A percentile compares a stretch with the other conserved stretches of the same genome.
phyloP scores from a whole-genome alignment of 2,888 invertebrate genomes.

The Noctua pronuba region DNA sequence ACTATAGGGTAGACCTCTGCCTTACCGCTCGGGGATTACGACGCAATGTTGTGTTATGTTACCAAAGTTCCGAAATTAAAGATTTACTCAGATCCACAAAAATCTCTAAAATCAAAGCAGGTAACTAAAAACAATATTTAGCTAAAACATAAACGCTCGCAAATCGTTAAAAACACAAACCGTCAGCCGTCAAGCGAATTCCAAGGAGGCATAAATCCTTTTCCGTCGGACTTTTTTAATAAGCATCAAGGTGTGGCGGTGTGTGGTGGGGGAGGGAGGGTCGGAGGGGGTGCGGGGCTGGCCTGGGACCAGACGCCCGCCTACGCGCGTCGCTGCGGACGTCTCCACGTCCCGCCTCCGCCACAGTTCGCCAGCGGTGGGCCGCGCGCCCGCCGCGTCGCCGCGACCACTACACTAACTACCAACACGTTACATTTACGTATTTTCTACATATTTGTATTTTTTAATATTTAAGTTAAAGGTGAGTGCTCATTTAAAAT shows the following conservation, averaged over 20 bases:
- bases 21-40: background rate
- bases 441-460: conserved; percentile 70
- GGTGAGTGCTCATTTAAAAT: conserved; percentile 64
- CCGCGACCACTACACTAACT: conserved; percentile 47
- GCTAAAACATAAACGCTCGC: conserved; percentile 30
- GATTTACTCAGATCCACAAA: background rate
- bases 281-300: conserved; percentile 23
- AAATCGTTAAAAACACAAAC: conserved; percentile 66
- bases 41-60: background rate
- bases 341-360: conserved; percentile 77
- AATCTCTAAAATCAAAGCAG: background rate
- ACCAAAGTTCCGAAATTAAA: background rate
- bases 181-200: conserved; percentile 57
- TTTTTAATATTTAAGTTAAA: conserved; percentile 63
- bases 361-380: conserved; percentile 89
- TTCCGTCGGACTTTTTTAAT: conserved; percentile 73
- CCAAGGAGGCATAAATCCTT: conserved; percentile 72
- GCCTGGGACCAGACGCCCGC: conserved; percentile 82
- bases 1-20: background rate
- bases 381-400: conserved; percentile 85
- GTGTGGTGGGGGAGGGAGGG: conserved; percentile 31
- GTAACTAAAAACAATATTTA: conserved; percentile 20
- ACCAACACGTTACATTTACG: conserved; percentile 42
- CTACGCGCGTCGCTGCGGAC: conserved; percentile 86
- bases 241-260: conserved; percentile 74